Evolutionary conservation across 2,888 invertebrate genomes (phyloP).

Genomic region (Esperia sulphurella): DNA sequence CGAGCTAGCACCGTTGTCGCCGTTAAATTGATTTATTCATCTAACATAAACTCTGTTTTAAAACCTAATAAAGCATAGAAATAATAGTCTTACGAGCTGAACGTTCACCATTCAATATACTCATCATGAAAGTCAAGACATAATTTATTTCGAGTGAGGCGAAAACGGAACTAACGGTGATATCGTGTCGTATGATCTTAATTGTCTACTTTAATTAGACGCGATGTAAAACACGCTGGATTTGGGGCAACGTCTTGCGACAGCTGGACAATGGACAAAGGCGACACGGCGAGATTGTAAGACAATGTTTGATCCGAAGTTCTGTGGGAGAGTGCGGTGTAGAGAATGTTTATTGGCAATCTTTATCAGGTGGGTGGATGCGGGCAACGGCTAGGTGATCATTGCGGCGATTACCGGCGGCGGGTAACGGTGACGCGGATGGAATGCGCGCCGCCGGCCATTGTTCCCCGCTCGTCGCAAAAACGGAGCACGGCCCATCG

Average conservation of each 20-base stretch:
- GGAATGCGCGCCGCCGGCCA: constrained; percentile 65
- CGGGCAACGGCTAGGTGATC: constrained; percentile 25
- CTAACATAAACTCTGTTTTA: constrained; percentile 11
- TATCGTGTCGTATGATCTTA: constrained; percentile 19
- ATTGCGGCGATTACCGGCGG: constrained; percentile 52
- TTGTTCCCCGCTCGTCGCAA: constrained; percentile 60
- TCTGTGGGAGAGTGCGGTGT: constrained; percentile 21
- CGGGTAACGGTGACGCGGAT: constrained; percentile 62
- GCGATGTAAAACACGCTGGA: constrained; percentile 1
- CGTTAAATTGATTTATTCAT: constrained; percentile 39
- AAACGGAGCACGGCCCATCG: constrained; percentile 53
- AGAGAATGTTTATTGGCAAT: constrained; percentile 25
- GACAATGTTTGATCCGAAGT: constrained; percentile 3
- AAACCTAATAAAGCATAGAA: constrained; percentile 2
- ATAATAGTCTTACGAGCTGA: not conserved
- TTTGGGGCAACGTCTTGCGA: constrained; percentile 2
- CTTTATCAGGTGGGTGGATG: constrained; percentile 14
- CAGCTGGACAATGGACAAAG: constrained; percentile 9
- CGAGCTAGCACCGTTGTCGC: constrained; percentile 36
- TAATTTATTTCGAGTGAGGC: constrained; percentile 13
- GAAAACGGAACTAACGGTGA: constrained; percentile 9
- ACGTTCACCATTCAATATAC: constrained; percentile 1
- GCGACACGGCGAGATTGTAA: constrained; percentile 9
- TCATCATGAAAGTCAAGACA: constrained; percentile 15
- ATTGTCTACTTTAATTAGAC: constrained; percentile 20